These are phyloP conservation scores for Patella ulyssiponensis DNA, from an alignment of 2,888 invertebrate species.

Conservation along the genomic window DNA sequence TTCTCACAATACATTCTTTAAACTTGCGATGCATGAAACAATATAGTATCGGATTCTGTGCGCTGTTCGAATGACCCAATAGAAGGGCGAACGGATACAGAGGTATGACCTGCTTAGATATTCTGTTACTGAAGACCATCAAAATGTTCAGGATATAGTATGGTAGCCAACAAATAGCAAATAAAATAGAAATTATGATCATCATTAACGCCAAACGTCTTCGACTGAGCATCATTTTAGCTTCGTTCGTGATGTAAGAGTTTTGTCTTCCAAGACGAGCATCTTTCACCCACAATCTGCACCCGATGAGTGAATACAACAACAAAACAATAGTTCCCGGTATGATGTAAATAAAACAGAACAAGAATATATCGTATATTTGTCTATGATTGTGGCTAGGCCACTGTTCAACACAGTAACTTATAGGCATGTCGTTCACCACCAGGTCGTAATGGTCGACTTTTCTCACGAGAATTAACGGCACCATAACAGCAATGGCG, in stretches of 20 bases:
- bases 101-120: slow-evolving; percentile 61
- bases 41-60: slow-evolving; percentile 84
- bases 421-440: slow-evolving; percentile 19
- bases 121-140: slow-evolving; percentile 75
- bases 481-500: slow-evolving; percentile 80
- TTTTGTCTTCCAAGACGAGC: slow-evolving; percentile 48
- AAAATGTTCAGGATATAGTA: slow-evolving; percentile 81
- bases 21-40: slow-evolving; percentile 84
- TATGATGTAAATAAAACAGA: slow-evolving; percentile 82
- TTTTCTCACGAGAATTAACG: slow-evolving; percentile 76
- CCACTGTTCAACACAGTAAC: slow-evolving; percentile 48
- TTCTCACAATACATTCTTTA: slow-evolving; percentile 72
- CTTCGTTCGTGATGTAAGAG: slow-evolving; percentile 45
- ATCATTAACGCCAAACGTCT: slow-evolving; percentile 84
- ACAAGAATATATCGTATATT: slow-evolving; percentile 80
- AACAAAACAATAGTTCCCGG: slow-evolving; percentile 77
- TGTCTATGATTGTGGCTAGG: slow-evolving; percentile 72
- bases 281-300: slow-evolving; percentile 72
- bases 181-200: slow-evolving; percentile 81
- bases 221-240: slow-evolving; percentile 76
- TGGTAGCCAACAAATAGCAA: slow-evolving; percentile 85
- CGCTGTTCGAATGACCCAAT: slow-evolving; percentile 83
- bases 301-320: slow-evolving; percentile 71
- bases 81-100: slow-evolving; percentile 78
- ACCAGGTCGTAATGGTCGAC: slow-evolving; percentile 41